These are phyloP conservation scores for Catajapyx aquilonaris DNA, from an alignment of 1,140 invertebrate species.

Conservation along the genomic window DNA sequence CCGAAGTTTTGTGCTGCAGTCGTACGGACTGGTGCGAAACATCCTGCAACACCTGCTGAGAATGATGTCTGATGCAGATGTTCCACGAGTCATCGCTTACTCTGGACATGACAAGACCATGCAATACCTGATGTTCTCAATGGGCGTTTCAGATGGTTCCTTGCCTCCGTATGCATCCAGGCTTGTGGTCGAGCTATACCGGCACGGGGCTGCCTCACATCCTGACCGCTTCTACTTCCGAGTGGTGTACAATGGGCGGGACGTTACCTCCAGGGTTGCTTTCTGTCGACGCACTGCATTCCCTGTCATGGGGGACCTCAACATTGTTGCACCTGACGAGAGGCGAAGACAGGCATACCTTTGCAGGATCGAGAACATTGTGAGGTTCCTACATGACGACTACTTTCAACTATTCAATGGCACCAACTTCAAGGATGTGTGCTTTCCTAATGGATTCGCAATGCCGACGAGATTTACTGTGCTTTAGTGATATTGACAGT, in stretches of 20 bases:
- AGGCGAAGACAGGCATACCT: constrained; percentile 27
- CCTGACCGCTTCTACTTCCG: constrained; percentile 53
- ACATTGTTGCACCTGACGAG: constrained; percentile 18
- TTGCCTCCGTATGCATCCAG: constrained; percentile 57
- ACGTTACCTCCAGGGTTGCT: constrained; percentile 54
- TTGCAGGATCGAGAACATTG: constrained; percentile 64
- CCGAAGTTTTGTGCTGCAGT: constrained; percentile 40
- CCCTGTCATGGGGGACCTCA: constrained; percentile 1
- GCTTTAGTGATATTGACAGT: no score
- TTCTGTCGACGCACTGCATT: constrained; percentile 41
- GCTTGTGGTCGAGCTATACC: constrained; percentile 51
- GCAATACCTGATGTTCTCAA: constrained; percentile 52
- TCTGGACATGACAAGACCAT: constrained; percentile 80
- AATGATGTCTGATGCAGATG: constrained; percentile 45
- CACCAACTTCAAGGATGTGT: constrained; percentile 68
- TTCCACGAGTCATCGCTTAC: constrained; percentile 58
- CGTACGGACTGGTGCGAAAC: constrained; percentile 53
- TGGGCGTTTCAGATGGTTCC: constrained; percentile 41
- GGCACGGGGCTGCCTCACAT: constrained; percentile 15
- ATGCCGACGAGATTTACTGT: no score
- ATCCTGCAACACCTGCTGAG: constrained; percentile 55
- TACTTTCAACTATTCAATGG: constrained; percentile 58
- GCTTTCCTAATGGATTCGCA: constrained; percentile 21
- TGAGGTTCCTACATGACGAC: constrained; percentile 62
- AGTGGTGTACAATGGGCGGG: constrained; percentile 63